Conservation (phyloP, 2,797 vertebrate species). For the Otolemur crassicaudatus region DNA sequence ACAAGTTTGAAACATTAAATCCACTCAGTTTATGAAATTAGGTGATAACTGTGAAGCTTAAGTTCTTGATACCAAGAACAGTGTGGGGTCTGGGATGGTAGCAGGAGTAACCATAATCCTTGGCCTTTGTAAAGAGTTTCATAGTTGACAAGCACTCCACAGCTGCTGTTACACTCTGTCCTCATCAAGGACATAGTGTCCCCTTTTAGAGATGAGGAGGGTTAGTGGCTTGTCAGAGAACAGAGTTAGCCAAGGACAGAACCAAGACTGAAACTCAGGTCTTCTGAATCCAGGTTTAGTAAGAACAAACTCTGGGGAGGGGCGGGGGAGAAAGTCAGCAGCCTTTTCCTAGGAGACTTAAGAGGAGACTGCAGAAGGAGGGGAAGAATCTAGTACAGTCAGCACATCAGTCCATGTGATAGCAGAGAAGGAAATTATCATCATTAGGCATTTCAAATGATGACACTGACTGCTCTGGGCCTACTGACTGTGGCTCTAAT, state of each 20-base stretch:
- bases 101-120: background rate
- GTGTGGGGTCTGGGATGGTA: background rate
- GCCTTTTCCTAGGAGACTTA: background rate
- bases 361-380: background rate
- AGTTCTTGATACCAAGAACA: constrained; percentile 35
- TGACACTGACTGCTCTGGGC: constrained; percentile 1
- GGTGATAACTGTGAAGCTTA: background rate
- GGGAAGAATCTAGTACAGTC: background rate
- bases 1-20: constrained; percentile 55
- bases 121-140: background rate
- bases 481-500: background rate
- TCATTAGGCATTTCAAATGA: background rate
- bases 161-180: background rate
- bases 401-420: background rate
- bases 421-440: constrained; percentile 31
- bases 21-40: constrained; percentile 24
- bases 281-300: background rate
- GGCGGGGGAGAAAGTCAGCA: background rate
- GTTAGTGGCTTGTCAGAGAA: background rate
- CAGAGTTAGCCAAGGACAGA: background rate
- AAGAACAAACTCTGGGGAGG: background rate
- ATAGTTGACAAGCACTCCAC: background rate
- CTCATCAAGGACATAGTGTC: background rate
- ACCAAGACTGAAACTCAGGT: background rate
- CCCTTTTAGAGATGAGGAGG: constrained; percentile 11